Evolutionary conservation across 2,888 invertebrate species (phyloP), one percentile per base, ranked within the genome.

Genomic region (Lapara coniferarum): DNA sequence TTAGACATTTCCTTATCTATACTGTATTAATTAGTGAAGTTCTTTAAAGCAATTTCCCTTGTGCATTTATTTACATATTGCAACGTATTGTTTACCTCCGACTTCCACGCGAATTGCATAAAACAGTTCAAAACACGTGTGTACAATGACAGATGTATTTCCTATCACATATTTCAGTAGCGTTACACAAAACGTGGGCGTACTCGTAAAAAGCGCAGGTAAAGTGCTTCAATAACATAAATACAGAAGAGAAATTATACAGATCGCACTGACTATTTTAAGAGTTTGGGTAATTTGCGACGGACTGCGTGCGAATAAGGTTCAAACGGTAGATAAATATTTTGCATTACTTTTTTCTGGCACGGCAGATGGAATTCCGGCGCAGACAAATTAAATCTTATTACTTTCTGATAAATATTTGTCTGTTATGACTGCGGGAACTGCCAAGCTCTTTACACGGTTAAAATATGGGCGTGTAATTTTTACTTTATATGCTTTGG

Each of bases 81-180:
- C 37, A 37, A 37, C 37, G 8, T 37, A 37, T 37, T 37, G 37
- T 37, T 37, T 37, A 37, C 37, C 5, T 37, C 37, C 37, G 37
- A 37, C 8, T 37, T 37, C 37, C 37, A 37, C 37, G 37, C 37
- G 37, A 8, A 8, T 6, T 8, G 37, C 8, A 37, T 37, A 37
- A 37, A 37, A 37, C 55, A 55, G 10, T 55, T 55, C 19, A 19
- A 55, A 19, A 55, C 16, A 55, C n/a, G 14, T 59, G 16, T 16
- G 19, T 63, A 49, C 19, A 49, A 13, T 25, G 63, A 63, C 63
- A 49, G 25, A 12, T 49, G 49, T 12, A 59, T 59, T 16, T 46
- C 16, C 16, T 13, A 63, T 63, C 74, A 73, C 74, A 63, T 63
- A 63, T 63, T 63, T 63, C 19, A 46, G 46, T 7, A 49, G 12